A percentile compares a stretch with the other conserved stretches of the same genome.
Conservation (phyloP, 2,888 invertebrate genomes). For the Nymphalis c-album region DNA sequence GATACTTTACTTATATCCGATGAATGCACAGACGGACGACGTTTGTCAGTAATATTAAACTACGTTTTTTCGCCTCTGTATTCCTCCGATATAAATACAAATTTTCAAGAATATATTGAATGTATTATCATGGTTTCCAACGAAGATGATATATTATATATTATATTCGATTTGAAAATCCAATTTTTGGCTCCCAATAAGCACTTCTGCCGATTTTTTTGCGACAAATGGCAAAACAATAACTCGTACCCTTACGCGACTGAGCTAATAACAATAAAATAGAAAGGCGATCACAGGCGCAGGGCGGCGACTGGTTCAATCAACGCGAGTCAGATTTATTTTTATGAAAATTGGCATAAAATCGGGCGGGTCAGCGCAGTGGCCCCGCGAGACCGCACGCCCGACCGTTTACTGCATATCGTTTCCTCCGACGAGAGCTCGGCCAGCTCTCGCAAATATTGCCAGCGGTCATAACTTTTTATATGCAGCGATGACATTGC, state of each 20-base stretch:
- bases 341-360: constrained; percentile 83
- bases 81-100: too few species aligned
- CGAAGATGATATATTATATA: too few species aligned
- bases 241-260: constrained; percentile 77
- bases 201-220: constrained; percentile 16
- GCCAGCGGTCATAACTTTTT: constrained; percentile 81
- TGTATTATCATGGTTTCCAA: too few species aligned
- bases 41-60: background rate
- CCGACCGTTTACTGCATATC: constrained; percentile 81
- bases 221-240: constrained; percentile 78
- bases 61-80: background rate
- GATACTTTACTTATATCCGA: too few species aligned
- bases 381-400: constrained; percentile 79
- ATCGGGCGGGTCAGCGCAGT: constrained; percentile 76
- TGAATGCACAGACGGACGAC: too few species aligned
- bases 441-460: constrained; percentile 72
- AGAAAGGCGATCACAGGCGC: constrained; percentile 75
- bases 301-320: constrained; percentile 79
- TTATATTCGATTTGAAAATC: constrained; percentile 1
- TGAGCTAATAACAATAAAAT: constrained; percentile 81
- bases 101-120: too few species aligned
- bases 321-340: constrained; percentile 80
- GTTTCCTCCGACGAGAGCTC: constrained; percentile 67
- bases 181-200: background rate
- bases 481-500: constrained; percentile 81